These are phyloP conservation scores for Melanargia galathea DNA, from an alignment of 2,888 invertebrate species.

Conservation along the genomic window DNA sequence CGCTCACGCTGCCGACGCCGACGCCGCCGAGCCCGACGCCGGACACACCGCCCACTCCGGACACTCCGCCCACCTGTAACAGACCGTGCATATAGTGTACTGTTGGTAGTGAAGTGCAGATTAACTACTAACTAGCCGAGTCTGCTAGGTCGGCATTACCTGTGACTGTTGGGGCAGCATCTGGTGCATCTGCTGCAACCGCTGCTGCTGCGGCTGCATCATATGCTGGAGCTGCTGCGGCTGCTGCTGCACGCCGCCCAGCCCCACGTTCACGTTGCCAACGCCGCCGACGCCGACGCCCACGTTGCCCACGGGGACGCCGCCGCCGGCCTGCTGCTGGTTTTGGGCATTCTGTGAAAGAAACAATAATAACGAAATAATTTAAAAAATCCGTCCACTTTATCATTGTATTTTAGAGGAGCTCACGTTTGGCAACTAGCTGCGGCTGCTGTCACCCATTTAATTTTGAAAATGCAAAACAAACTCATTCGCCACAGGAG, in stretches of 20 bases:
- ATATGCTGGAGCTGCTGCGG: constrained; percentile 81
- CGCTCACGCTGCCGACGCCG: too few relatives aligned
- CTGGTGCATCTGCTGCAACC: constrained; percentile 81
- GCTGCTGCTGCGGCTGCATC: constrained; percentile 83
- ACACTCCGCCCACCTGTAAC: constrained; percentile 38
- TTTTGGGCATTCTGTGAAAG: constrained; percentile 73
- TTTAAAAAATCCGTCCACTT: too few relatives aligned
- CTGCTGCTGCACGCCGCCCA: constrained; percentile 67
- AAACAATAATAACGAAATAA: background rate
- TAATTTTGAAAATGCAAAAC: too few relatives aligned
- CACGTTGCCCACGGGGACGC: constrained; percentile 52
- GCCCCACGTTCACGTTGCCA: constrained; percentile 57
- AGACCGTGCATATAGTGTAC: too few relatives aligned
- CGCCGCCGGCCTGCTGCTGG: constrained; percentile 65
- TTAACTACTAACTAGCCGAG: background rate
- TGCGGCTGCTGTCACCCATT: too few relatives aligned
- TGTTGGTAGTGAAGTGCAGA: background rate
- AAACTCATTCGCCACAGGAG: too few relatives aligned
- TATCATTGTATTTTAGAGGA: too few relatives aligned
- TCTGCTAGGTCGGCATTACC: constrained; percentile 50
- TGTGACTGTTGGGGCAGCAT: constrained; percentile 83
- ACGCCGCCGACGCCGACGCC: constrained; percentile 56
- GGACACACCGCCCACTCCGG: constrained; percentile 44
- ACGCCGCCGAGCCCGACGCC: too few relatives aligned
- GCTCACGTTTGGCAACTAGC: too few relatives aligned